Percentiles rank a stretch among this genome's conserved stretches.
Evolutionary conservation across 2,797 vertebrate species (phyloP).

Genomic region (Choloepus didactylus): DNA sequence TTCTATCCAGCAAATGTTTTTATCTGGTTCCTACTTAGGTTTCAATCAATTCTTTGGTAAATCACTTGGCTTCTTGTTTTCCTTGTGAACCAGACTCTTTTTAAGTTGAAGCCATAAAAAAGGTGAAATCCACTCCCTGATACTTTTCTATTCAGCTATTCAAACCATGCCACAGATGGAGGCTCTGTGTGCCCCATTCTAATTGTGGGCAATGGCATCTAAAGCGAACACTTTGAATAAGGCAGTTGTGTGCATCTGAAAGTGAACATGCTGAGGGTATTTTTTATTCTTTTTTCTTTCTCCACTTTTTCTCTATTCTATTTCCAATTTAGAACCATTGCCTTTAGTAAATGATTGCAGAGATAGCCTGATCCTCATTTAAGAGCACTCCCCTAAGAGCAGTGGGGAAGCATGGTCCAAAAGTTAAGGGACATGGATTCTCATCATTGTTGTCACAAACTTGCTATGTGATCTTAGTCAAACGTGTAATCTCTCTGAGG

Average conservation of each 20-base stretch:
- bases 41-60: slow-evolving; percentile 75
- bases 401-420: no score
- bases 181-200: not conserved
- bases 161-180: slow-evolving; percentile 8
- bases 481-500: not conserved
- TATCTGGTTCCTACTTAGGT: slow-evolving; percentile 75
- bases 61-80: slow-evolving; percentile 73
- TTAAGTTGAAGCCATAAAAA: slow-evolving; percentile 66
- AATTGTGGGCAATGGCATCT: not conserved
- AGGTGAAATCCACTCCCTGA: slow-evolving; percentile 76
- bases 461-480: not conserved
- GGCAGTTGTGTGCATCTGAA: slow-evolving; percentile 18
- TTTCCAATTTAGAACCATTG: slow-evolving; percentile 34
- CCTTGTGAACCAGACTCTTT: slow-evolving; percentile 76
- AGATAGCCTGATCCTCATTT: not conserved
- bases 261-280: not conserved
- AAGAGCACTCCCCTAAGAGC: accelerated
- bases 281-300: not conserved
- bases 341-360: slow-evolving; percentile 7
- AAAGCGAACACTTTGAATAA: not conserved
- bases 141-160: slow-evolving; percentile 69
- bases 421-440: not conserved
- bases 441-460: not conserved
- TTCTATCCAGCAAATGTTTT: slow-evolving; percentile 45
- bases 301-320: not conserved